Percentiles rank a stretch among this genome's conserved stretches.
phyloP scores from a whole-genome alignment of 2,888 invertebrate species.

The Sinelater perroti region DNA sequence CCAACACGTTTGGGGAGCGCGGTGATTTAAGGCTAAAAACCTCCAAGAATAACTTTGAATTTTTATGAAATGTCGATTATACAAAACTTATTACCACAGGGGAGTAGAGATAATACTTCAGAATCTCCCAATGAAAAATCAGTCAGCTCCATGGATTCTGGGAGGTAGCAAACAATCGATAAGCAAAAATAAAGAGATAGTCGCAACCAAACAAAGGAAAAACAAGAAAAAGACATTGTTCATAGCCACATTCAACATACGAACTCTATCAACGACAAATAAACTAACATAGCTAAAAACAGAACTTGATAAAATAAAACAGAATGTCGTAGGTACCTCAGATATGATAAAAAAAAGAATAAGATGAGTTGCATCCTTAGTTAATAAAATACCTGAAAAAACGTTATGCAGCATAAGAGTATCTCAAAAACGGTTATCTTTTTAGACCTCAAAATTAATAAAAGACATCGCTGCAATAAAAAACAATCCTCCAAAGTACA shows the following conservation, averaged over 20 bases:
- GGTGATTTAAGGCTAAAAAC: constrained; percentile 2
- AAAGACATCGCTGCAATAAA: no score
- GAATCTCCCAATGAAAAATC: no score
- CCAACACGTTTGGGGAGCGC: background rate
- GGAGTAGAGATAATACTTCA: no score
- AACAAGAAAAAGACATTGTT: background rate
- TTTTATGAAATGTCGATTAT: background rate
- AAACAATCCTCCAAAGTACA: no score
- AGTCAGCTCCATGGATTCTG: background rate
- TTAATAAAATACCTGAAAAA: background rate
- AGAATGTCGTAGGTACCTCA: background rate
- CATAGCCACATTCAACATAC: background rate
- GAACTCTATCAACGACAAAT: background rate
- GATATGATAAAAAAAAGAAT: constrained; percentile 2
- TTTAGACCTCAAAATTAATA: no score
- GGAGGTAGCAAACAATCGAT: background rate
- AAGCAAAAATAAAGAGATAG: background rate
- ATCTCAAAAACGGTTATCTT: no score
- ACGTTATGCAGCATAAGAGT: background rate
- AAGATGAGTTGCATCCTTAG: background rate
- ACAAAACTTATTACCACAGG: background rate
- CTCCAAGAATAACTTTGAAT: background rate
- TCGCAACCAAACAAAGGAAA: no score
- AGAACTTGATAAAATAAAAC: background rate
- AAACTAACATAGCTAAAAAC: background rate